Conservation (phyloP, 92 coral and sea anemone species). For the Meandrina meandrites region DNA sequence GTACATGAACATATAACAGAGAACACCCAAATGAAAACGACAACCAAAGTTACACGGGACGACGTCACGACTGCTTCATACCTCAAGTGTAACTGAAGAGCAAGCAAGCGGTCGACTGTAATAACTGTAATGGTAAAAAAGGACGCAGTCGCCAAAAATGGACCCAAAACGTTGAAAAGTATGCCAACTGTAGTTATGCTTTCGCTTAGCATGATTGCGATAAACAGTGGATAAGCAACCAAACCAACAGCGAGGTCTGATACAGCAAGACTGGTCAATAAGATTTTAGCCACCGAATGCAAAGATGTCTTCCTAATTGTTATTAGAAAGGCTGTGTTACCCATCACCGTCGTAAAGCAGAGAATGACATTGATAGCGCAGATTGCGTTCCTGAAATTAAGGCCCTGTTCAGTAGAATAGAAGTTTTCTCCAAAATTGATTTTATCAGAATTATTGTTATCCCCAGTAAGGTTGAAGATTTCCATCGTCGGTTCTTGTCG, state of each 20-base stretch:
- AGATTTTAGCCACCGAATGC: neutral
- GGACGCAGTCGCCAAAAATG: neutral
- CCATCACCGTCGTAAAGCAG: neutral
- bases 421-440: neutral
- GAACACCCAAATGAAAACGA: neutral
- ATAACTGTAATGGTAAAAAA: neutral
- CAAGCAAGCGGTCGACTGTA: neutral
- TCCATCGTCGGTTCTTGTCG: neutral
- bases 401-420: neutral
- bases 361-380: neutral
- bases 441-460: neutral
- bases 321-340: neutral
- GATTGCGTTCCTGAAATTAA: neutral
- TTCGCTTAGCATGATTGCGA: too few relatives aligned
- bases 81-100: constrained; percentile 15
- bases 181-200: neutral
- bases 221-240: neutral
- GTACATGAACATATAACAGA: neutral
- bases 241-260: neutral
- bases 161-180: neutral
- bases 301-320: constrained; percentile 4
- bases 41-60: neutral
- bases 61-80: neutral
- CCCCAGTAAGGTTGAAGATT: neutral
- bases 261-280: neutral